Conservation (phyloP, 2,113 vertebrate species). For the Nibea albiflora region DNA sequence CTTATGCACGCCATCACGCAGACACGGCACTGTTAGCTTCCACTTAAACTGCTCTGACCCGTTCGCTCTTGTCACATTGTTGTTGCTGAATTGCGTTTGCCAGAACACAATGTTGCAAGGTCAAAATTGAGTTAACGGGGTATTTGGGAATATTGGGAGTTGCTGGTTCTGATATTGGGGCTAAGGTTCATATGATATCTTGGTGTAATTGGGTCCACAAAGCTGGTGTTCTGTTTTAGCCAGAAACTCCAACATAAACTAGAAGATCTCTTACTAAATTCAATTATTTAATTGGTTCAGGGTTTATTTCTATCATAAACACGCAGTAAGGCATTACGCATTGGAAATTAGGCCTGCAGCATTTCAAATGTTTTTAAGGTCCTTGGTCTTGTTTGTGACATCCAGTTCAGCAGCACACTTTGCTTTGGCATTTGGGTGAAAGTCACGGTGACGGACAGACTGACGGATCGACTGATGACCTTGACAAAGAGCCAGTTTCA, state of each 20-base stretch:
- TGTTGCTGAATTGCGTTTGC: not conserved
- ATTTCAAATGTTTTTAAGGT: not conserved
- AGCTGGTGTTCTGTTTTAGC: not conserved
- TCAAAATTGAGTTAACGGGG: not conserved
- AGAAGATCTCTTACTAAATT: not conserved
- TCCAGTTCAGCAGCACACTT: not conserved
- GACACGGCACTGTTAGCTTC: conserved; percentile 14
- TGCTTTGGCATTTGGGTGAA: conserved; percentile 31
- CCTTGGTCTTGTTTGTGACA: not conserved
- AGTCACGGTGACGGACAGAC: conserved; percentile 41
- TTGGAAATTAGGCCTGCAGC: not conserved
- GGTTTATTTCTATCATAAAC: not conserved
- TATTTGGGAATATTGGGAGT: not conserved
- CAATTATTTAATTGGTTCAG: not conserved
- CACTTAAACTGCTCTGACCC: conserved; percentile 29
- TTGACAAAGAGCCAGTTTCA: conserved; percentile 61
- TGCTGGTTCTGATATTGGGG: not conserved
- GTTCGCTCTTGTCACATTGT: not conserved
- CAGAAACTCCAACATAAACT: not conserved
- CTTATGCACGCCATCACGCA: conserved; percentile 4
- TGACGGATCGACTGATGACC: conserved; percentile 60
- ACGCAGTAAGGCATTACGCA: not conserved
- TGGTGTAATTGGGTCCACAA: not conserved
- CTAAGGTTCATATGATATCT: not conserved
- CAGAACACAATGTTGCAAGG: not conserved